A percentile compares a stretch with the other conserved stretches of the same genome.
Conservation (phyloP, 2,113 vertebrate species). For the Mungos mungo region DNA sequence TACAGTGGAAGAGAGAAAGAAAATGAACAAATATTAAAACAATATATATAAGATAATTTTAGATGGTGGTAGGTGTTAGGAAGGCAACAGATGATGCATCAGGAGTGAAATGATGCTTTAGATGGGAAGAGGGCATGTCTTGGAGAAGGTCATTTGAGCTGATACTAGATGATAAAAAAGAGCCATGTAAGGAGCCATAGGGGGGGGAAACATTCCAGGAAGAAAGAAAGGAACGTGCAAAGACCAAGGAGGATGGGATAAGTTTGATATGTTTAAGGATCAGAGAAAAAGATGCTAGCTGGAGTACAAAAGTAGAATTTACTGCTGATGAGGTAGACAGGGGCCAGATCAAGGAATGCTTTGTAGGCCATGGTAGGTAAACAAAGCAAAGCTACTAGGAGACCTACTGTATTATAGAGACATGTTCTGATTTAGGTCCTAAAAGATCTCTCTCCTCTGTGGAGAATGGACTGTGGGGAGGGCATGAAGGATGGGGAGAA, state of each 20-base stretch:
- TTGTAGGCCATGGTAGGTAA: background rate
- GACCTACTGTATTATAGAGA: background rate
- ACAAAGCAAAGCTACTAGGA: background rate
- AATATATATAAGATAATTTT: background rate
- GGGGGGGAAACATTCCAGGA: background rate
- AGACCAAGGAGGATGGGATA: background rate
- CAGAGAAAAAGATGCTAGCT: background rate
- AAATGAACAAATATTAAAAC: background rate
- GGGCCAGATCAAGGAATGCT: background rate
- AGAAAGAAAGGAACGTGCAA: background rate
- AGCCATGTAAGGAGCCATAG: background rate
- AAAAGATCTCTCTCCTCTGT: background rate
- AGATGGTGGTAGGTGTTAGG: background rate
- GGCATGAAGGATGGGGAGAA: accelerated
- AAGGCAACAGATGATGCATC: background rate
- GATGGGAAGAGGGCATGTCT: background rate
- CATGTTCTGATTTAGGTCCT: background rate
- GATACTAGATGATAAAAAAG: background rate
- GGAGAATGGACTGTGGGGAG: accelerated
- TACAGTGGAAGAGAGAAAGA: background rate
- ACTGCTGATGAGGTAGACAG: background rate
- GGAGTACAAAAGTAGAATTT: background rate
- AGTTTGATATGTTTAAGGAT: background rate
- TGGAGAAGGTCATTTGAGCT: background rate
- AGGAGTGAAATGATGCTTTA: background rate